Conservation (phyloP, 2,888 invertebrate species). For the Eupsilia transversa region DNA sequence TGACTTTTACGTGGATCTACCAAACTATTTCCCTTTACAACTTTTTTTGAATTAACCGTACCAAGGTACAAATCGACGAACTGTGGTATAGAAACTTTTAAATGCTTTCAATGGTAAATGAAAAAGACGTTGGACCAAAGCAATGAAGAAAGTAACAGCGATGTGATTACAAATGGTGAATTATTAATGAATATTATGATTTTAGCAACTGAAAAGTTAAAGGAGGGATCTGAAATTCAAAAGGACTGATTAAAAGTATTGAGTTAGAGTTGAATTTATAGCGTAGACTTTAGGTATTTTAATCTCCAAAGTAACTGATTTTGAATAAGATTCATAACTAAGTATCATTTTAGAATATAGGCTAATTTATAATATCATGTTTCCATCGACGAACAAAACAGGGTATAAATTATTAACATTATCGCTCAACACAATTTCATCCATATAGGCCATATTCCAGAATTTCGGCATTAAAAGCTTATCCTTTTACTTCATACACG, state of each 20-base stretch:
- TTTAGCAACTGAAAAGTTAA: background rate
- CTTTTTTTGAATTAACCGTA: constrained; percentile 28
- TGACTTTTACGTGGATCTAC: constrained; percentile 56
- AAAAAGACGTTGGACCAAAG: background rate
- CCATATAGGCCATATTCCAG: constrained; percentile 24
- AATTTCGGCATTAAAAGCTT: constrained; percentile 61
- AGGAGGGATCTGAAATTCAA: constrained; percentile 14
- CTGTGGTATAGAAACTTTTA: constrained; percentile 5
- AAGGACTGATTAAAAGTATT: constrained; percentile 5
- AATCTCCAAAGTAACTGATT: background rate
- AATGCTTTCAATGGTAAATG: constrained; percentile 9
- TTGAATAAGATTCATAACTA: background rate
- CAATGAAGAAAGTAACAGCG: background rate
- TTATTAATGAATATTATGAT: constrained; percentile 21
- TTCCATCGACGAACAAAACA: constrained; percentile 27
- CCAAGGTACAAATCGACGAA: constrained; percentile 22
- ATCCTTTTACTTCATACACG: constrained; percentile 66
- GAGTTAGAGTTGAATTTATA: background rate
- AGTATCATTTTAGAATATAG: background rate
- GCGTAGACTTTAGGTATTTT: background rate
- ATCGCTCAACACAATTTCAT: constrained; percentile 38
- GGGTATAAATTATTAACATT: constrained; percentile 24
- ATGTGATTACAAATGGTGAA: constrained; percentile 6
- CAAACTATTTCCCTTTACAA: constrained; percentile 38
- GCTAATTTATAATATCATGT: background rate